These are phyloP conservation scores for Nymphicus hollandicus DNA, from an alignment of 2,113 vertebrate genomes.

Conservation along the genomic window DNA sequence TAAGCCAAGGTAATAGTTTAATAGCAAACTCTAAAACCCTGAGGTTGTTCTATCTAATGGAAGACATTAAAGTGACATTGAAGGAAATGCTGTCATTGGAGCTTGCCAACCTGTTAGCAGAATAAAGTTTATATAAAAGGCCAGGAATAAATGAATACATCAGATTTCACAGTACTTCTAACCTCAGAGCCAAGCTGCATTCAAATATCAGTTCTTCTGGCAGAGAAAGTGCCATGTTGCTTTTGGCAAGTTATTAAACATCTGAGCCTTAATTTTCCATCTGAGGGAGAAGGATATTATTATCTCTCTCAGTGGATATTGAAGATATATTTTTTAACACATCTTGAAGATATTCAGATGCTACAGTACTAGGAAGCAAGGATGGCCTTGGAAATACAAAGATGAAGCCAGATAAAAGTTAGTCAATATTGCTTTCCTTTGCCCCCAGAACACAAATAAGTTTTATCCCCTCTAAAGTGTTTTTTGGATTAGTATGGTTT, in stretches of 20 bases:
- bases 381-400: background rate
- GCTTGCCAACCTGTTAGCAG: background rate
- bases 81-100: background rate
- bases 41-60: background rate
- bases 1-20: background rate
- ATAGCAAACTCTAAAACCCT: background rate
- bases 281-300: background rate
- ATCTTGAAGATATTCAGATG: background rate
- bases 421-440: background rate
- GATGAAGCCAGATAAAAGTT: background rate
- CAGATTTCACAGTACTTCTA: background rate
- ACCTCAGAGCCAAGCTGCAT: background rate
- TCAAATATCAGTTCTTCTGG: background rate
- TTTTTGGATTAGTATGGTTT: background rate
- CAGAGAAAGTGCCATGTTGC: background rate
- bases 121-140: background rate
- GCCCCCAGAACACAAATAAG: background rate
- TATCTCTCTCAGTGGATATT: background rate
- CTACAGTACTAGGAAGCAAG: background rate
- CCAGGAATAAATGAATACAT: background rate
- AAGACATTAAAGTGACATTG: background rate
- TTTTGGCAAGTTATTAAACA: conserved; percentile 45
- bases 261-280: conserved; percentile 15
- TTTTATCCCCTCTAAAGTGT: background rate
- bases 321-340: background rate